A percentile compares a stretch with the other conserved stretches of the same genome.
Evolutionary conservation across 2,888 invertebrate genomes (phyloP).

Genomic region (Oscheius sp.): DNA sequence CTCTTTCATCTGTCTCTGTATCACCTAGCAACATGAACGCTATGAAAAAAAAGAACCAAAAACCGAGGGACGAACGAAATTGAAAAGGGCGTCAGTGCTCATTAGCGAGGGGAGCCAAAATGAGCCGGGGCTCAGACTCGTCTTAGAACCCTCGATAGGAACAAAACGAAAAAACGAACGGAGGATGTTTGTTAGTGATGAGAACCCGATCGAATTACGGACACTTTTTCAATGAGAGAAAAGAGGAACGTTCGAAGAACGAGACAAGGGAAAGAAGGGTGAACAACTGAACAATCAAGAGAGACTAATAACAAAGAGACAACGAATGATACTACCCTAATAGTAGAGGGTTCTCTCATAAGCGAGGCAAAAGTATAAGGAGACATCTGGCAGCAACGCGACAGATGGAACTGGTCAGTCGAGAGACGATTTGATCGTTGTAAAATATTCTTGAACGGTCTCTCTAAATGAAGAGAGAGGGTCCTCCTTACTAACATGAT

Average conservation of each 20-base stretch:
- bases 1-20: no score
- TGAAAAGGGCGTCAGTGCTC: constrained; percentile 24
- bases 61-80: constrained; percentile 1
- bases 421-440: neutral
- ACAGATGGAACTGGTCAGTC: neutral
- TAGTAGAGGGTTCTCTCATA: neutral
- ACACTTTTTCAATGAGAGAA: neutral
- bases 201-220: neutral
- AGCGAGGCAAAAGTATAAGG: no score
- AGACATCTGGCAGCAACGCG: neutral
- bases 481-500: neutral
- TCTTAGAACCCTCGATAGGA: neutral
- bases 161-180: neutral
- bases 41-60: no score
- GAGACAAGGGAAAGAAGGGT: neutral
- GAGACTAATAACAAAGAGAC: no score
- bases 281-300: neutral
- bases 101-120: constrained; percentile 18
- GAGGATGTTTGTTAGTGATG: constrained; percentile 1
- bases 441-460: neutral
- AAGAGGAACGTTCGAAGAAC: neutral
- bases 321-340: no score
- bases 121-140: neutral
- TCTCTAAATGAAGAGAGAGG: neutral
- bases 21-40: no score